phyloP scores from a whole-genome alignment of 2,797 vertebrate genomes.

The Micromesistius poutassou region DNA sequence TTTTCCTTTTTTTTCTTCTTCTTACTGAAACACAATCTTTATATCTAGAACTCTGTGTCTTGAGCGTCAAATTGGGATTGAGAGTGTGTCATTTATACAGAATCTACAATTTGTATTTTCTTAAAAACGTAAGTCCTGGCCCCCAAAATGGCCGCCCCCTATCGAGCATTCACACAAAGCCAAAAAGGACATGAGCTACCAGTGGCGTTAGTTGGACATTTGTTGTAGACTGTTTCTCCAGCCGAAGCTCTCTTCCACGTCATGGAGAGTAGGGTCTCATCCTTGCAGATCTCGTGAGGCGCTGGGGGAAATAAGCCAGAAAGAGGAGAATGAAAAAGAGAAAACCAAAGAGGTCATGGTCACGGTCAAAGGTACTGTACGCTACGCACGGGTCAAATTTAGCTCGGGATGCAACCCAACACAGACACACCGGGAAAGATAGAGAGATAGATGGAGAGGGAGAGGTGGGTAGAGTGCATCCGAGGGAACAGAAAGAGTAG shows the following conservation, averaged over 20 bases:
- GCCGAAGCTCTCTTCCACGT: constrained; percentile 94
- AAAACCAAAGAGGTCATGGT: not conserved
- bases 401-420: not conserved
- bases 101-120: too few species aligned
- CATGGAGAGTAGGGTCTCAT: constrained; percentile 86
- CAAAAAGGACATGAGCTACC: constrained; percentile 66
- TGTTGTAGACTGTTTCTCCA: constrained; percentile 95
- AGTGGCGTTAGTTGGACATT: constrained; percentile 94
- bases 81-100: not conserved
- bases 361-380: not conserved
- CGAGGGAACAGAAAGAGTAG: not conserved
- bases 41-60: not conserved
- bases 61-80: not conserved
- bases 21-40: not conserved
- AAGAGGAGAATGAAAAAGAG: constrained; percentile 13
- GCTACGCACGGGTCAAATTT: not conserved
- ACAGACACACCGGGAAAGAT: not conserved
- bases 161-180: not conserved
- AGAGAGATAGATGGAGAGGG: not conserved
- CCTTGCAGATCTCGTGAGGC: constrained; percentile 93
- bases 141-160: too few species aligned
- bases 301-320: constrained; percentile 66
- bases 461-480: not conserved
- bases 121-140: too few species aligned
- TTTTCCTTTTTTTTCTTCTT: not conserved